These are phyloP conservation scores for Conus ventricosus DNA, from an alignment of 1,140 invertebrate species.

Conservation along the genomic window DNA sequence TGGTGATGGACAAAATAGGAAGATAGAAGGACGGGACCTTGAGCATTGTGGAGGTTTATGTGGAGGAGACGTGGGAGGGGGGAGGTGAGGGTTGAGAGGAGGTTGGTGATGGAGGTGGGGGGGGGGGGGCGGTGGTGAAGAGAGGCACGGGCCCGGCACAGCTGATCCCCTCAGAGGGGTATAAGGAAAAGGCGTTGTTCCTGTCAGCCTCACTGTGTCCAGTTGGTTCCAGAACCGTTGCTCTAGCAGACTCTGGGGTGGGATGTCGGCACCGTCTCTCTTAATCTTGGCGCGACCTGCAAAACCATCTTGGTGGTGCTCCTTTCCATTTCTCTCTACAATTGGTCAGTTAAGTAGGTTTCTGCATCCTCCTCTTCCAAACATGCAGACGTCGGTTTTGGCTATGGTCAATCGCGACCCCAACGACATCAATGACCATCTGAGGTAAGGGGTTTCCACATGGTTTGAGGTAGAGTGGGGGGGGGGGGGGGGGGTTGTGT, in stretches of 20 bases:
- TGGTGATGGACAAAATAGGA: not conserved
- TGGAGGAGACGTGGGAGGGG: not conserved
- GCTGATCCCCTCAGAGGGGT: too few relatives aligned
- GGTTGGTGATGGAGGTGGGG: not conserved
- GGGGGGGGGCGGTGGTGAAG: not conserved
- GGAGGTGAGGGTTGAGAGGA: not conserved
- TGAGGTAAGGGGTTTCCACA: conserved; percentile 34
- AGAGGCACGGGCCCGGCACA: not conserved
- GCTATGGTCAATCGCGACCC: conserved; percentile 49
- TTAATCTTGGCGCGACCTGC: too few relatives aligned
- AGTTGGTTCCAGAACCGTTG: not conserved
- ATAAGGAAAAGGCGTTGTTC: not conserved
- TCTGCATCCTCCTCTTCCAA: not conserved
- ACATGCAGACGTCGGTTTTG: conserved; percentile 30
- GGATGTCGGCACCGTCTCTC: too few relatives aligned
- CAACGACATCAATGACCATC: conserved; percentile 47
- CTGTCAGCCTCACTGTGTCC: not conserved
- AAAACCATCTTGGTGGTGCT: not conserved
- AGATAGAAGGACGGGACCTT: too few relatives aligned
- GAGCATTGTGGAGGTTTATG: not conserved
- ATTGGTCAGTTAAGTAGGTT: not conserved
- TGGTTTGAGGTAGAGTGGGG: too few relatives aligned
- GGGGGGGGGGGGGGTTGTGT: too few relatives aligned
- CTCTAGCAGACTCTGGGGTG: too few relatives aligned
- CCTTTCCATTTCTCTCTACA: not conserved